These are phyloP conservation scores for Selenia dentaria DNA, from an alignment of 2,888 invertebrate species.

Conservation along the genomic window DNA sequence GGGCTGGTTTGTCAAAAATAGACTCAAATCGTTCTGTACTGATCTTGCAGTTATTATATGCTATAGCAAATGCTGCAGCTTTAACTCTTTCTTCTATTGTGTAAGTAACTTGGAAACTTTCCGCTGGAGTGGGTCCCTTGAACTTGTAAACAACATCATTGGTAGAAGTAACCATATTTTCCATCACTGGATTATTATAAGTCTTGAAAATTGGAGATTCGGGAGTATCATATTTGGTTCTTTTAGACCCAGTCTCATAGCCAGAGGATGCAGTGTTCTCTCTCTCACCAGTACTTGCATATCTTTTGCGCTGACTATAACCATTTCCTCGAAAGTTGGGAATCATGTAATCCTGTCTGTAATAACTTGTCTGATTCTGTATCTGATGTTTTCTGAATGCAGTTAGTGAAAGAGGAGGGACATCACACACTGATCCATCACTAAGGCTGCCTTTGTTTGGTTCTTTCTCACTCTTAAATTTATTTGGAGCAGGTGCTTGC, in stretches of 20 bases:
- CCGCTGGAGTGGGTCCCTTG: slow-evolving; percentile 57
- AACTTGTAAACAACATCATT: slow-evolving; percentile 66
- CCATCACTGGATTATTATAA: slow-evolving; percentile 67
- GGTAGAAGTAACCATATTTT: slow-evolving; percentile 74
- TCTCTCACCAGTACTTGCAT: slow-evolving; percentile 60
- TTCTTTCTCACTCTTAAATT: slow-evolving; percentile 43
- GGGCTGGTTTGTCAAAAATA: slow-evolving; percentile 72
- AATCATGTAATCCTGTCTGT: slow-evolving; percentile 47
- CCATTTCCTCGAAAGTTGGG: slow-evolving; percentile 50
- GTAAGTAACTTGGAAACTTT: slow-evolving; percentile 67
- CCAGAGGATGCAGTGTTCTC: slow-evolving; percentile 65
- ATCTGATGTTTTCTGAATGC: slow-evolving; percentile 56
- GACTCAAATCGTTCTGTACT: slow-evolving; percentile 70
- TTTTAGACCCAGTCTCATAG: slow-evolving; percentile 67
- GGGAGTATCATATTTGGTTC: slow-evolving; percentile 48
- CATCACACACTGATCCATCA: slow-evolving; percentile 70
- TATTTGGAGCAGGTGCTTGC: slow-evolving; percentile 57
- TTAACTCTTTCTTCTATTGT: slow-evolving; percentile 69
- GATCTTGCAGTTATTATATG: slow-evolving; percentile 74
- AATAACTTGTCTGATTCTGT: slow-evolving; percentile 46
- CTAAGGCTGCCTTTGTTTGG: slow-evolving; percentile 66
- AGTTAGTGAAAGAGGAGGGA: slow-evolving; percentile 54
- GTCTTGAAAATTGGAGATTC: slow-evolving; percentile 48
- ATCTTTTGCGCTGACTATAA: slow-evolving; percentile 52
- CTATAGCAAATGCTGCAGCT: slow-evolving; percentile 73